Base-by-base conservation (phyloP, 2,113 vertebrate species). In the Deroptyus accipitrinus region DNA sequence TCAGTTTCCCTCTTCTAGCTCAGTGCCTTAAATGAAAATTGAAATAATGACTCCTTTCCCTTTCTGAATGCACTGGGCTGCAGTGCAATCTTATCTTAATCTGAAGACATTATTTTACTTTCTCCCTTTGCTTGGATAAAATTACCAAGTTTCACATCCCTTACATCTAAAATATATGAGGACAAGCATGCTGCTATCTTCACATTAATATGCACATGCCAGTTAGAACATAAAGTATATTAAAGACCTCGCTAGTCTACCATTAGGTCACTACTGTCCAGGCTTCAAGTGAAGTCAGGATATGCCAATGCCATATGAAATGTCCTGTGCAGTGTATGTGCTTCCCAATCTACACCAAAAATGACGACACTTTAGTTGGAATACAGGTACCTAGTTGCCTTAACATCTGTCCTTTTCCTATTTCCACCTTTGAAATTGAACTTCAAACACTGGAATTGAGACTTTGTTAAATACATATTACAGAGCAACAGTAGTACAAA, bases 201-300 rank as follows among this genome's bases (percentile, higher is more conserved):
- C 28, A 10, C 57, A 22, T 39, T 27, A 44, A 31, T 6, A 46
- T 4, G 44, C 48, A 35, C 55, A 2, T 5, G 44, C 8, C 63
- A 37, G 20, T 23, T 33, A 5, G 0, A 78, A 44, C 48, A 13
- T 1, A 10, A 0, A 33, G 7, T 1, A 9, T 4, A 35, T 11
- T 27, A n/a, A 31, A 62, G 46, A 28, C 15, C n/a, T 41, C n/a
- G 1, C 3, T 35, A 49, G 12, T 51, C 31, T 54, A 41, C 70
- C 78, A 27, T 3, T 12, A 19, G 7, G 13, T 18, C 42, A 52
- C 81, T 41, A 17, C 0, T 8, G 19, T 28, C 35, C 76, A 17
- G 39, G 0, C 55, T 13, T 28, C 2, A 13, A 12, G 23, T 6
- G 48, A 39, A 76, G 44, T 16, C 52, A 69, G 37, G 37, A 37